Conservation (phyloP, 2,888 invertebrate species). For the Ennomos erosarius region DNA sequence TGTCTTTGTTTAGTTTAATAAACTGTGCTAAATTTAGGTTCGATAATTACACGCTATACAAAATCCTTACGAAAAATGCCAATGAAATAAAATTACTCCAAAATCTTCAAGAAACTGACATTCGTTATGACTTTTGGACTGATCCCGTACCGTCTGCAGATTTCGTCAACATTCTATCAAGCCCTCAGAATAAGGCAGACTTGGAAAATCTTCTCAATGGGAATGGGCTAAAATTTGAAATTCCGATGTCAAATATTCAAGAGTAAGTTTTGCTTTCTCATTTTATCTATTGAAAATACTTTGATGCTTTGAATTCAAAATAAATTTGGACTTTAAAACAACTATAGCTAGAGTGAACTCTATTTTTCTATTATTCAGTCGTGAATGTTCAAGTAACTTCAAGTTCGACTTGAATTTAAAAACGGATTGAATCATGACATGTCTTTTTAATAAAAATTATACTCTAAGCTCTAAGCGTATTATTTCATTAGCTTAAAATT, state of each 20-base stretch:
- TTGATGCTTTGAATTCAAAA: not conserved
- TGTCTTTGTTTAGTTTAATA: slow-evolving; percentile 35
- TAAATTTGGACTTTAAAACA: too few species aligned
- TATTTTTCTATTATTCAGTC: too few species aligned
- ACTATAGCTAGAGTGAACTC: too few species aligned
- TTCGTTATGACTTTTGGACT: slow-evolving; percentile 68
- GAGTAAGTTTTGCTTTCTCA: slow-evolving; percentile 59
- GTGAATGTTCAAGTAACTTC: too few species aligned
- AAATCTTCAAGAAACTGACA: slow-evolving; percentile 65
- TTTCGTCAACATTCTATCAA: slow-evolving; percentile 66
- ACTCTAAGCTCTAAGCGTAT: too few species aligned
- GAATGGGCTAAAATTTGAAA: slow-evolving; percentile 61
- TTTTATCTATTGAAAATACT: not conserved
- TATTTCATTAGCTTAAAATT: too few species aligned
- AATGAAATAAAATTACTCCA: slow-evolving; percentile 75
- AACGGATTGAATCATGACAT: too few species aligned
- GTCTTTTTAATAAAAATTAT: too few species aligned
- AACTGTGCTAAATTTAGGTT: slow-evolving; percentile 52
- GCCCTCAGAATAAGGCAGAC: slow-evolving; percentile 55
- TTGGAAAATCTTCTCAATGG: slow-evolving; percentile 57
- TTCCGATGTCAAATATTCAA: slow-evolving; percentile 74
- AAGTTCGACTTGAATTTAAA: too few species aligned
- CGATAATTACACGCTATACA: slow-evolving; percentile 74
- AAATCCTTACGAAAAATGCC: slow-evolving; percentile 70
- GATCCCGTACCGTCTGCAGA: slow-evolving; percentile 52